Percentiles rank a stretch among this genome's conserved stretches.
Conservation (phyloP, 2,888 invertebrate genomes). For the Drosophila pseudotakahashii region DNA sequence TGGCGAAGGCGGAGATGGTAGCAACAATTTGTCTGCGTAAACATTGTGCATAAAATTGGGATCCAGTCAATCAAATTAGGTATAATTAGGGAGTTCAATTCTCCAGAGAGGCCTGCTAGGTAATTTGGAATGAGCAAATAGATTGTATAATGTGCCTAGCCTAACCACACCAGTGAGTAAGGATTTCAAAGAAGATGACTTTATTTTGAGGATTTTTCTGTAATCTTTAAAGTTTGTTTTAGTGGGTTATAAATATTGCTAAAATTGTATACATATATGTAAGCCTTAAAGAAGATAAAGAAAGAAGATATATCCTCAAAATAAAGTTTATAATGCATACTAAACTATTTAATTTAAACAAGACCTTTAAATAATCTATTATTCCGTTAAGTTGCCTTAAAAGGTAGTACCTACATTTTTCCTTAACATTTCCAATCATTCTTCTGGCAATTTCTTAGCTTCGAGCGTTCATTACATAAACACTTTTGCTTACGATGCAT, state of each 20-base stretch:
- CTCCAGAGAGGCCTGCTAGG: background rate
- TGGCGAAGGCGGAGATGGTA: background rate
- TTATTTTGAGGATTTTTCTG: too few relatives aligned
- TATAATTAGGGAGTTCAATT: background rate
- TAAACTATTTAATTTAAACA: background rate
- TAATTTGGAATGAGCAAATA: background rate
- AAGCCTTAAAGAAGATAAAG: too few relatives aligned
- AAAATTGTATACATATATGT: too few relatives aligned
- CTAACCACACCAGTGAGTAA: background rate
- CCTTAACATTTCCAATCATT: background rate
- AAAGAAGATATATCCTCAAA: too few relatives aligned
- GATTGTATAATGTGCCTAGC: too few relatives aligned
- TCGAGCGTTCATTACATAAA: conserved; percentile 8
- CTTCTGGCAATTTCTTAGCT: background rate
- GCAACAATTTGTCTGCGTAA: conserved; percentile 9
- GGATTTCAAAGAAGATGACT: background rate
- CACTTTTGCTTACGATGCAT: conserved; percentile 37
- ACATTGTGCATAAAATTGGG: conserved; percentile 29
- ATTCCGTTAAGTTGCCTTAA: background rate
- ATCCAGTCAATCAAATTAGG: conserved; percentile 30
- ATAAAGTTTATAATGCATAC: too few relatives aligned
- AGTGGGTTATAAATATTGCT: too few relatives aligned
- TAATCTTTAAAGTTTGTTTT: too few relatives aligned
- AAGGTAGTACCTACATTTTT: background rate
- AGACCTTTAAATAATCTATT: background rate